Evolutionary conservation across 2,113 vertebrate species (phyloP).

Genomic region (Aegotheles bennettii): DNA sequence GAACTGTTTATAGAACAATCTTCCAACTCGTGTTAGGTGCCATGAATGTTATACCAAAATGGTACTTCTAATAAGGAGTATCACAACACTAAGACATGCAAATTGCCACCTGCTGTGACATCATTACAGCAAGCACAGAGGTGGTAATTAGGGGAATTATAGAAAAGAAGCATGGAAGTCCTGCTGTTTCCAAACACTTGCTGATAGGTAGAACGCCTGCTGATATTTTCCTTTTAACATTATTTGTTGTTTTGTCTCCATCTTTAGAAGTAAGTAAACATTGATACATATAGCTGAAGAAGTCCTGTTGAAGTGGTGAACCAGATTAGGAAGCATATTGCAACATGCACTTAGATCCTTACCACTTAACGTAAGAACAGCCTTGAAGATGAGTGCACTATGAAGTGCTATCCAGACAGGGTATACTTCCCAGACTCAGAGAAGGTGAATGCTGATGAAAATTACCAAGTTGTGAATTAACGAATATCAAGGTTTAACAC

Average conservation of each 20-base stretch:
- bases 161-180: background rate
- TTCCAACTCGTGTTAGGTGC: background rate
- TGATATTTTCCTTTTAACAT: background rate
- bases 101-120: conserved; percentile 7
- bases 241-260: background rate
- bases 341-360: fast-evolving
- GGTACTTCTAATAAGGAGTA: background rate
- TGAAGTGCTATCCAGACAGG: background rate
- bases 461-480: background rate
- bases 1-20: background rate
- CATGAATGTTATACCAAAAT: background rate
- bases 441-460: background rate
- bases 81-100: background rate
- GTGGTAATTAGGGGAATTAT: conserved; percentile 31
- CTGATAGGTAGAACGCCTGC: background rate
- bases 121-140: background rate
- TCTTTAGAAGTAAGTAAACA: background rate
- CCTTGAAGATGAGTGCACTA: background rate
- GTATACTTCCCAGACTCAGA: background rate
- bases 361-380: background rate
- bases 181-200: conserved; percentile 12
- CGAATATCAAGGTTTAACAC: no score
- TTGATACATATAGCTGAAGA: background rate
- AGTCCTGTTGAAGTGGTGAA: background rate
- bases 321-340: background rate